phyloP scores from a whole-genome alignment of 2,797 vertebrate species.

The Malacoctenus gilli region DNA sequence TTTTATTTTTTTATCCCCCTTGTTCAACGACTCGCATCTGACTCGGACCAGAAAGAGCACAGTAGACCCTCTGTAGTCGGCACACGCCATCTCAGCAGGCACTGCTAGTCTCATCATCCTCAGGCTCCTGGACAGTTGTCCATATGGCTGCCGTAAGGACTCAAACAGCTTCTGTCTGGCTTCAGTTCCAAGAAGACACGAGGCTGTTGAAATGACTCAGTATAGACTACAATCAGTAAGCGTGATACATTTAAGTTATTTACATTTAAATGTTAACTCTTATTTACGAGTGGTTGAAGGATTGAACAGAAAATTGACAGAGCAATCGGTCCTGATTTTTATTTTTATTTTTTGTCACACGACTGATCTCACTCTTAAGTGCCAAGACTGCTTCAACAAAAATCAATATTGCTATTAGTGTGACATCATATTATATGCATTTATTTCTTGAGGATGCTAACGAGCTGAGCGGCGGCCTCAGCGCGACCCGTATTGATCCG shows the following conservation, averaged over 20 bases:
- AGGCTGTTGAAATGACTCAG: conserved; percentile 46
- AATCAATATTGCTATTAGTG: conserved; percentile 17
- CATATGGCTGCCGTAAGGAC: conserved; percentile 57
- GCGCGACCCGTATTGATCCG: not conserved
- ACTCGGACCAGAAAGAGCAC: conserved; percentile 34
- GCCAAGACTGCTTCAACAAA: conserved; percentile 28
- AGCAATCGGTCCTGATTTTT: no score
- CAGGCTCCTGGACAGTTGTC: conserved; percentile 58
- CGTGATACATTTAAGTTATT: no score
- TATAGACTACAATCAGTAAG: conserved; percentile 61
- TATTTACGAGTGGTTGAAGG: no score
- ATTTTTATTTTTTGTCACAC: conserved; percentile 44
- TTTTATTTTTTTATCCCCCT: no score
- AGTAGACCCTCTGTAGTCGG: conserved; percentile 62
- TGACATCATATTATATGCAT: conserved; percentile 33
- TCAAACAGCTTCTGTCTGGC: conserved; percentile 69
- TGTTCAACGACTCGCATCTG: conserved; percentile 22
- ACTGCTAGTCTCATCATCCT: conserved; percentile 81
- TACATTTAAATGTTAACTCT: no score
- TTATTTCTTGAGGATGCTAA: conserved; percentile 15
- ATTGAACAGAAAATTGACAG: no score
- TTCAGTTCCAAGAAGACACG: conserved; percentile 51
- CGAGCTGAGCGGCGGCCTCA: conserved; percentile 3
- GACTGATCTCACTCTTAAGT: conserved; percentile 43
- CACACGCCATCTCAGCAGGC: conserved; percentile 62